Percentiles rank a stretch among this genome's conserved stretches.
These are phyloP conservation scores for Myodes glareolus DNA, from an alignment of 2,113 vertebrate genomes.

Conservation along the genomic window DNA sequence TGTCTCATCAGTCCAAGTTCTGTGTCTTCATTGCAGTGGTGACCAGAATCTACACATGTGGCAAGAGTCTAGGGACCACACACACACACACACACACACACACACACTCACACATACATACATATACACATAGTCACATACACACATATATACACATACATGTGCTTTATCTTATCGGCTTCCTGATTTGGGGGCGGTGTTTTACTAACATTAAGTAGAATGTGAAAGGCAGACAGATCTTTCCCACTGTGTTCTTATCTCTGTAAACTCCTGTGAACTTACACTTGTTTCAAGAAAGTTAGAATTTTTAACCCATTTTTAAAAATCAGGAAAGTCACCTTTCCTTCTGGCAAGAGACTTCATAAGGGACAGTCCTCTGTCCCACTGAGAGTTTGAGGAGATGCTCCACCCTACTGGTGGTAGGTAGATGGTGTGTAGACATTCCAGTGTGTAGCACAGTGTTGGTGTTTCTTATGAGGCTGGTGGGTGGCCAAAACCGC, in stretches of 20 bases:
- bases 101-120: background rate
- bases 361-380: background rate
- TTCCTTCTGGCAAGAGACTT: background rate
- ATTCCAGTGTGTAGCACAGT: background rate
- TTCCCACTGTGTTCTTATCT: background rate
- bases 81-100: background rate
- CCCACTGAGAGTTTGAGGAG: background rate
- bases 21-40: background rate
- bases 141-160: background rate
- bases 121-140: background rate
- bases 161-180: no score
- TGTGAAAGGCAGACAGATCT: background rate
- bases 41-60: background rate
- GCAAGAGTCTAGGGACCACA: background rate
- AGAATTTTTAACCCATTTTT: background rate
- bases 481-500: background rate
- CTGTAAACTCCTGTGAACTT: background rate
- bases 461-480: background rate
- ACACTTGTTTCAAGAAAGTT: background rate
- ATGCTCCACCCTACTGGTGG: background rate
- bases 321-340: background rate
- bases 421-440: background rate
- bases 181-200: background rate
- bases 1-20: background rate
- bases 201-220: background rate